These are phyloP conservation scores for Tangara arthus DNA, from an alignment of 2,797 vertebrate species.

Conservation along the genomic window DNA sequence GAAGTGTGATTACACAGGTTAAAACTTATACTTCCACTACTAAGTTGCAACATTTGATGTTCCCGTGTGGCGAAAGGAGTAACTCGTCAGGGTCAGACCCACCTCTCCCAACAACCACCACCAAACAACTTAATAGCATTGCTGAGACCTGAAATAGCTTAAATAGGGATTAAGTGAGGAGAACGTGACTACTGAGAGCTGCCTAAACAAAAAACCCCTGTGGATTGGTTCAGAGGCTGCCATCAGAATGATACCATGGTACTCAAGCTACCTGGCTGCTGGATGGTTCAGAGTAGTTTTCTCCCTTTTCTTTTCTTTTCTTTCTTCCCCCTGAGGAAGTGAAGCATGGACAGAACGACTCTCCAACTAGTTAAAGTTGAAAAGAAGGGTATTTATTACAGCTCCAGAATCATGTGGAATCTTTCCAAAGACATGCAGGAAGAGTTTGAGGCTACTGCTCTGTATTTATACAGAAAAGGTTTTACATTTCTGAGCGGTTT, in stretches of 20 bases:
- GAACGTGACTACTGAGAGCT: background rate
- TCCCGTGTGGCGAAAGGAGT: background rate
- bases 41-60: background rate
- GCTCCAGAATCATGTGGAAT: background rate
- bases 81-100: background rate
- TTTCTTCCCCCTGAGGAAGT: rapidly evolving
- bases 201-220: background rate
- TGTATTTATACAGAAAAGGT: background rate
- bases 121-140: background rate
- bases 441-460: background rate
- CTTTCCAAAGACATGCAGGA: background rate
- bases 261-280: background rate
- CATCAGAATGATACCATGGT: background rate
- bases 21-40: background rate
- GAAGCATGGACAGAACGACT: background rate
- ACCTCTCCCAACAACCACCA: background rate
- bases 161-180: background rate
- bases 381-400: background rate
- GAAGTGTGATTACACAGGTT: background rate
- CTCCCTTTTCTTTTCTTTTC: rapidly evolving
- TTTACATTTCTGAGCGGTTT: background rate
- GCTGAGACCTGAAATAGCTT: background rate
- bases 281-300: background rate
- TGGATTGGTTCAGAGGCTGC: background rate
- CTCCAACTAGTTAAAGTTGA: background rate